Evolutionary conservation across 2,888 invertebrate genomes (phyloP), one percentile per base, ranked within the genome.

Genomic region (Masnerella sp.): DNA sequence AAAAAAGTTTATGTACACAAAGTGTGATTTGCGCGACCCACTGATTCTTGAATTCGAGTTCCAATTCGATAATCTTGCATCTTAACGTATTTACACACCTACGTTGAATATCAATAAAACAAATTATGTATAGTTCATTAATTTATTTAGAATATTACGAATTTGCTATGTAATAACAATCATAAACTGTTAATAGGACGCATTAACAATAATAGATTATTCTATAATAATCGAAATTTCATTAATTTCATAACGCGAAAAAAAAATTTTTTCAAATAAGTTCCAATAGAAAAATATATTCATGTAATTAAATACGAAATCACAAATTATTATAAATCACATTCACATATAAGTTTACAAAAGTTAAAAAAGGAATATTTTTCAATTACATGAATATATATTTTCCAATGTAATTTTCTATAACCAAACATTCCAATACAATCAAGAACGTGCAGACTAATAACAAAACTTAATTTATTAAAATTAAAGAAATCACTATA

Each of bases 191-290:
- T 34, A 34, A 34, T 11, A 11, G 5, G 34, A 34, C 34, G 34
- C 34, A 34, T n/a, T 34, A 40, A 40, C 40, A 40, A 40, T 15
- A 9, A 40, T 40, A 40, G 40, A 40, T 17, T 18, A 40, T 17
- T 40, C 17, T 1, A 18, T 18, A 40, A 40, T 40, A 2, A 40
- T 5, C 3, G 34, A 8, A 34, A 7, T 3, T 5, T 11, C 11
- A 34, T 7, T 34, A 7, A 8, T 11, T 11, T n/a, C 34, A 28
- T 8, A 47, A 9, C 3, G 9, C n/a, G 8, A 47, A 12, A 15
- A 28, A 47, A 30, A 14, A 14, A 30, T 30, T 25, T 25, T 4
- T 25, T 25, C 7, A 5, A 7, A 4, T 25, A 4, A 25, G 25
- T 7, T 7, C 25, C 25, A 5, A 5, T 5, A 25, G 25, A 25